Percentiles rank a stretch among this genome's conserved stretches.
Conservation (phyloP, 2,113 vertebrate genomes). For the Suricata suricatta region DNA sequence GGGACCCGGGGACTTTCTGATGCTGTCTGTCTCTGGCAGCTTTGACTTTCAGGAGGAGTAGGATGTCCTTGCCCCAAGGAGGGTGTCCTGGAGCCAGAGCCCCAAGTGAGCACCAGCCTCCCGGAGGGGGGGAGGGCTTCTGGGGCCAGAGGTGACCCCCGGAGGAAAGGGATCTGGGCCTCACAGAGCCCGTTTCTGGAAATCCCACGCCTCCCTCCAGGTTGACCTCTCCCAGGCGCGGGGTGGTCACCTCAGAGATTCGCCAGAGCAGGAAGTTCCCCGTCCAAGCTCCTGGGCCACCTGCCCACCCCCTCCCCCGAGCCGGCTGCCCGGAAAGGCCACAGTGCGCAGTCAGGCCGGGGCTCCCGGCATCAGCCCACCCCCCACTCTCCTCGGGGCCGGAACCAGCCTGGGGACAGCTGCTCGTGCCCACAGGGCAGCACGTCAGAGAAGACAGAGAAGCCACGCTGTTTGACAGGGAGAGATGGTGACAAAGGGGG, state of each 20-base stretch:
- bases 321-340: accelerated
- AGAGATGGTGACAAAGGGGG: accelerated
- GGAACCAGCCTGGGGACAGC: not conserved
- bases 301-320: accelerated
- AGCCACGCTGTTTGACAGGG: accelerated
- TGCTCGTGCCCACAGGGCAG: accelerated
- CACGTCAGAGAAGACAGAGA: not conserved
- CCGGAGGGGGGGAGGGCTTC: accelerated
- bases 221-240: accelerated
- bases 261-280: accelerated
- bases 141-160: accelerated
- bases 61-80: accelerated
- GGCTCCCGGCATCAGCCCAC: accelerated
- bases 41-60: no score
- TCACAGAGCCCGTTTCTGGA: no score
- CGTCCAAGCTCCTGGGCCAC: accelerated
- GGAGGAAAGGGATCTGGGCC: not conserved
- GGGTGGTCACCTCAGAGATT: accelerated
- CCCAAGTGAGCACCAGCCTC: accelerated
- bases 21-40: accelerated
- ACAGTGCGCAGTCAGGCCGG: accelerated
- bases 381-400: not conserved
- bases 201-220: not conserved
- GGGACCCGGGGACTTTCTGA: accelerated
- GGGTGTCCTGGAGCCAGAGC: accelerated